Conservation (phyloP, 2,797 vertebrate genomes). For the Pithecia hirsuta region DNA sequence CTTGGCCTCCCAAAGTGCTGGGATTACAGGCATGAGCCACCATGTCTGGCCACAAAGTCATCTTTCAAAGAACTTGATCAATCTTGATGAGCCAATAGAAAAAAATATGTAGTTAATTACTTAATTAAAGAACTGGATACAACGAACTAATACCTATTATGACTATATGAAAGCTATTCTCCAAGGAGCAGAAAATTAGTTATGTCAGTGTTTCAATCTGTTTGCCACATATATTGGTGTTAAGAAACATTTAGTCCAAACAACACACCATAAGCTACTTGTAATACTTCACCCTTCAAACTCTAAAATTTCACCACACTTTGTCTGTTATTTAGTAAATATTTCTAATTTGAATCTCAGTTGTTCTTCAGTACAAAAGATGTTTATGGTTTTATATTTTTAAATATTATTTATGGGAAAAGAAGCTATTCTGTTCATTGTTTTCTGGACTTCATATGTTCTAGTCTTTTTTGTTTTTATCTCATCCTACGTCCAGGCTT, state of each 20-base stretch:
- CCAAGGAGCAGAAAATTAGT: not conserved
- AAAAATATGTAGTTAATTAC: not conserved
- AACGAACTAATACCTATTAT: not conserved
- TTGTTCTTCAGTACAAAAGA: not conserved
- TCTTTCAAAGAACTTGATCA: not conserved
- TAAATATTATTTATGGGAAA: not conserved
- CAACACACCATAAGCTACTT: not conserved
- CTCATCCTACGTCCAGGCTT: not conserved
- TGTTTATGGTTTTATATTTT: not conserved
- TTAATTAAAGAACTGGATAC: not conserved
- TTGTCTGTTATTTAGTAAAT: not conserved
- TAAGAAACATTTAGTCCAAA: constrained; percentile 6
- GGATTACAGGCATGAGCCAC: not conserved
- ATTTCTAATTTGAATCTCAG: not conserved
- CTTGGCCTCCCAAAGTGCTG: not conserved
- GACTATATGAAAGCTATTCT: not conserved
- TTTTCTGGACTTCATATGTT: not conserved
- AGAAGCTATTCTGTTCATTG: not conserved
- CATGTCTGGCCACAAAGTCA: not conserved
- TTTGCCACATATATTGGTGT: not conserved
- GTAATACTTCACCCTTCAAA: not conserved
- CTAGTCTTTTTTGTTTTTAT: not conserved
- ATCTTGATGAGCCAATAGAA: not conserved
- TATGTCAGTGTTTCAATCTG: not conserved
- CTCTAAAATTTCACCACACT: not conserved